Evolutionary conservation across 2,797 vertebrate species (phyloP).

Genomic region (Oreonectes daqikongensis): DNA sequence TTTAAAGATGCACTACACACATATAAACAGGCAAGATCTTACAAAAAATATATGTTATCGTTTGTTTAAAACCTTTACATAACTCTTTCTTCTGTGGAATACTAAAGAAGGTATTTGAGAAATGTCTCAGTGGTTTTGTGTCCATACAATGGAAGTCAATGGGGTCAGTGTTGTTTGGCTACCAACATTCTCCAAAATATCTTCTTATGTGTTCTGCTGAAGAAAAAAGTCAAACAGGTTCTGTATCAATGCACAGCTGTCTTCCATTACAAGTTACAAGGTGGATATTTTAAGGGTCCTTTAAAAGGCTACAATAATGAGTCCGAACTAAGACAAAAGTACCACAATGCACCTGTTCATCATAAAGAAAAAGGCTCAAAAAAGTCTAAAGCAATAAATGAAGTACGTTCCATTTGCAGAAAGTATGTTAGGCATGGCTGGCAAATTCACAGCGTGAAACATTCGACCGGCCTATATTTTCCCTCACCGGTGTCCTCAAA

Average conservation of each 20-base stretch:
- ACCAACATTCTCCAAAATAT: too few relatives aligned
- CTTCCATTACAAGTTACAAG: slow-evolving; percentile 6
- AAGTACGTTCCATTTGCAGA: not conserved
- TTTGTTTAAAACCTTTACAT: too few relatives aligned
- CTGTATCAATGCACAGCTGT: slow-evolving; percentile 6
- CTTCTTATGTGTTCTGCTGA: too few relatives aligned
- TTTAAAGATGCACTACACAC: not conserved
- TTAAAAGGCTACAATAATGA: slow-evolving; percentile 7
- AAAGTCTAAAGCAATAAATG: not conserved
- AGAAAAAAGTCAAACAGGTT: too few relatives aligned
- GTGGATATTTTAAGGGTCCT: slow-evolving; percentile 9
- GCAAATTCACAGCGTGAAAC: not conserved
- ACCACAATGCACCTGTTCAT: slow-evolving; percentile 22
- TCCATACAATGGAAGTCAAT: too few relatives aligned
- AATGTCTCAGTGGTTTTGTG: too few relatives aligned
- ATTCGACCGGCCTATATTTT: not conserved
- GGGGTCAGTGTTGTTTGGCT: too few relatives aligned
- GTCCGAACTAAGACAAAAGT: not conserved
- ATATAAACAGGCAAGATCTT: too few relatives aligned
- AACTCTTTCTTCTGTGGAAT: too few relatives aligned
- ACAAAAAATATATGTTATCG: too few relatives aligned
- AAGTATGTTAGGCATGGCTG: not conserved
- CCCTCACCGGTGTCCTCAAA: not conserved
- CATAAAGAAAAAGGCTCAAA: not conserved
- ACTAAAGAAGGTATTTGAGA: too few relatives aligned